phyloP scores from a whole-genome alignment of 2,888 invertebrate genomes.

The Drosophila meridiana region DNA sequence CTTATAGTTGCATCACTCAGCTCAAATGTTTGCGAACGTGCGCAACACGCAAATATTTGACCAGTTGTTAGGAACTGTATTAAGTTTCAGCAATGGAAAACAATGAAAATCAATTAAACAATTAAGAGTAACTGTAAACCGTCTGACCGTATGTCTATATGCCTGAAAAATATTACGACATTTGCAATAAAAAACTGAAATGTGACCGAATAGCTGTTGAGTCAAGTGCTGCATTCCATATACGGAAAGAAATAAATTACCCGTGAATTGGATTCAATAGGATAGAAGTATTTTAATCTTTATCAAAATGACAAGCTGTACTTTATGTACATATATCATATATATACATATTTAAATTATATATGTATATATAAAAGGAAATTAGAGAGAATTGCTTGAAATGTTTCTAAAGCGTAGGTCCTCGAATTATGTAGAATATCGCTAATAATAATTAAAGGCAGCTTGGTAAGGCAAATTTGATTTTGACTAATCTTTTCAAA shows the following conservation, averaged over 20 bases:
- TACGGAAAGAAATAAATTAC: neutral
- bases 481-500: too few relatives aligned
- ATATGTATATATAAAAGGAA: too few relatives aligned
- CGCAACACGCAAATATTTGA: conserved; percentile 32
- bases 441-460: neutral
- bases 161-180: neutral
- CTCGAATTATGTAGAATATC: neutral
- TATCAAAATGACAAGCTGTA: too few relatives aligned
- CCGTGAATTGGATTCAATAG: neutral
- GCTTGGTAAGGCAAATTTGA: neutral
- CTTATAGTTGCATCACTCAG: conserved; percentile 5
- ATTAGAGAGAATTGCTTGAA: too few relatives aligned
- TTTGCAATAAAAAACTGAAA: neutral
- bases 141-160: neutral
- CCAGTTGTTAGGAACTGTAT: conserved; percentile 15
- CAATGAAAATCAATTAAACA: conserved; percentile 34
- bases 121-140: neutral
- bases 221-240: neutral
- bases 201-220: neutral
- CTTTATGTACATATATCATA: too few relatives aligned
- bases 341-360: too few relatives aligned
- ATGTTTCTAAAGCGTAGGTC: neutral
- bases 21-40: conserved; percentile 16
- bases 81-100: conserved; percentile 1
- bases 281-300: neutral